Conservation (phyloP, 2,113 vertebrate genomes). For the Sinocyclocheilus anshuiensis region DNA sequence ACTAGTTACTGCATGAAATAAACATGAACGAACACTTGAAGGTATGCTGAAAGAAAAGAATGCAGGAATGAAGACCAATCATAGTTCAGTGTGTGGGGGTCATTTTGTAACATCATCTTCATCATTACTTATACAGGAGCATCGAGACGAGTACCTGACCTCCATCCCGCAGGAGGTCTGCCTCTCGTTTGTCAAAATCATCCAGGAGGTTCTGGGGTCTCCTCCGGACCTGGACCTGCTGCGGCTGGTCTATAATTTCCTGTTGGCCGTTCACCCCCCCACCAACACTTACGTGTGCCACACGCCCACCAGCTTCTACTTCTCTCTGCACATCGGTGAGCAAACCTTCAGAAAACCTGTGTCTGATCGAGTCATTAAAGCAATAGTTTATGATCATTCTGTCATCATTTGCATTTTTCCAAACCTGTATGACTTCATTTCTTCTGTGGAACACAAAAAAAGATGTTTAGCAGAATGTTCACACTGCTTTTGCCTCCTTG, state of each 20-base stretch:
- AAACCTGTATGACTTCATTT: neutral
- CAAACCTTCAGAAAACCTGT: neutral
- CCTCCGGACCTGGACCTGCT: slow-evolving; percentile 94
- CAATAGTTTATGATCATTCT: neutral
- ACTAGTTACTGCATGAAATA: too few species aligned
- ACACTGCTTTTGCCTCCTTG: neutral
- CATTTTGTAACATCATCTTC: neutral
- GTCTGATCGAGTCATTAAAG: neutral
- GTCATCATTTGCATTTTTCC: neutral
- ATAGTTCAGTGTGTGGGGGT: neutral
- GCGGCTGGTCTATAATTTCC: slow-evolving; percentile 91
- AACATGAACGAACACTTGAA: too few species aligned
- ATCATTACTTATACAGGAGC: slow-evolving; percentile 79
- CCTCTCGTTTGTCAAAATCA: slow-evolving; percentile 95
- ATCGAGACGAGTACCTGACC: slow-evolving; percentile 88
- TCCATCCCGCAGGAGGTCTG: slow-evolving; percentile 90
- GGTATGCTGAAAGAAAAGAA: too few species aligned
- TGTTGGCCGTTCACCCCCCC: slow-evolving; percentile 94
- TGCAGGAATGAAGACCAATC: neutral
- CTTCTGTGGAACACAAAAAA: neutral
- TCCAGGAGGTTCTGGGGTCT: slow-evolving; percentile 96
- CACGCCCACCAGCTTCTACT: slow-evolving; percentile 95
- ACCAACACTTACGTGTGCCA: slow-evolving; percentile 98
- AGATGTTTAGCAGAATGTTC: neutral
- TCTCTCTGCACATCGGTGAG: slow-evolving; percentile 93